phyloP scores from a whole-genome alignment of 2,797 vertebrate genomes.

The Poecilia gillii region DNA sequence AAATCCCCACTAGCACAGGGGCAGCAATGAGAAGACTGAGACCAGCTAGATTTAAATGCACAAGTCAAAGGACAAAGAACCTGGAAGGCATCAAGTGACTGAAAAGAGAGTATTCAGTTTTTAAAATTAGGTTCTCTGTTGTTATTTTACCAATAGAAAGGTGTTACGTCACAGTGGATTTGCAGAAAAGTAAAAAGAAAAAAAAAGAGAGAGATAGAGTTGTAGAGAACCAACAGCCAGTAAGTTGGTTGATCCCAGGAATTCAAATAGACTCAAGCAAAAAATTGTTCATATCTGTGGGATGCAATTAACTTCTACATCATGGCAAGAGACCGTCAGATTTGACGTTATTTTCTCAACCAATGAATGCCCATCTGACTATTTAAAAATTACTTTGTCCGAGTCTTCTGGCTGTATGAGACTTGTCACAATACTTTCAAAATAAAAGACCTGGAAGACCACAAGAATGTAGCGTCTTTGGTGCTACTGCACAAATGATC shows the following conservation, averaged over 20 bases:
- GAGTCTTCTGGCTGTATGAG: background rate
- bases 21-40: slow-evolving; percentile 24
- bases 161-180: background rate
- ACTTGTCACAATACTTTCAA: background rate
- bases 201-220: background rate
- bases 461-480: background rate
- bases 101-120: background rate
- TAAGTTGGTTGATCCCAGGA: background rate
- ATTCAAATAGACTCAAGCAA: background rate
- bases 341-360: background rate
- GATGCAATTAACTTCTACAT: background rate
- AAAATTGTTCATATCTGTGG: background rate
- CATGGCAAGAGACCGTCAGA: background rate
- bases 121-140: background rate
- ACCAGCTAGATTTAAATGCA: slow-evolving; percentile 27
- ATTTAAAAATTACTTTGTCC: background rate
- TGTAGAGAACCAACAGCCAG: background rate
- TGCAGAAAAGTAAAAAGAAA: background rate
- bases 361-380: background rate
- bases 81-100: slow-evolving; percentile 1
- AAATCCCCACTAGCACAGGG: slow-evolving; percentile 23
- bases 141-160: background rate
- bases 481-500: background rate
- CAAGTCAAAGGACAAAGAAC: slow-evolving; percentile 26
- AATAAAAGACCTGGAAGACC: background rate